Percentiles rank a stretch among this genome's conserved stretches.
These are phyloP conservation scores for Melospiza melodia DNA, from an alignment of 2,113 vertebrate species.

Conservation along the genomic window DNA sequence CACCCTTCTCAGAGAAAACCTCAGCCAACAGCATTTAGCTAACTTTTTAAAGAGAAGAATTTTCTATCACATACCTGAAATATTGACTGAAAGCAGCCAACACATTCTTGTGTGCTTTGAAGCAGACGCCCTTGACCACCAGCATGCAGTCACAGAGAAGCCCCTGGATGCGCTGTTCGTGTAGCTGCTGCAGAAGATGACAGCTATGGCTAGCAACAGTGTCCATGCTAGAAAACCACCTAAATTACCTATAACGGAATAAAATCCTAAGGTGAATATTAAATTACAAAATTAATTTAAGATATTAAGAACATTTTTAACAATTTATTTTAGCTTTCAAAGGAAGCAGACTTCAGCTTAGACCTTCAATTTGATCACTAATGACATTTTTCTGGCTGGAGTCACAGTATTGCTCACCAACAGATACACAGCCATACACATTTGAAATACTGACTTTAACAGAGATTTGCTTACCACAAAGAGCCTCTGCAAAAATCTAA, in stretches of 20 bases:
- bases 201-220: slow-evolving; percentile 89
- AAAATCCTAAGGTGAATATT: not conserved
- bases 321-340: not conserved
- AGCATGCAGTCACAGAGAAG: slow-evolving; percentile 97
- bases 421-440: not conserved
- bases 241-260: slow-evolving; percentile 40
- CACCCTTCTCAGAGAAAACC: not conserved
- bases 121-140: slow-evolving; percentile 95
- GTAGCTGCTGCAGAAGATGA: slow-evolving; percentile 96
- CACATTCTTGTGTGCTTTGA: slow-evolving; percentile 98
- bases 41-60: not conserved
- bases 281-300: not conserved
- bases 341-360: not conserved
- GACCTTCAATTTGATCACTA: not conserved
- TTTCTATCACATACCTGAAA: slow-evolving; percentile 83
- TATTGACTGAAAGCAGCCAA: slow-evolving; percentile 96
- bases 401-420: not conserved
- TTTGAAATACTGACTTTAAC: not conserved
- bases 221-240: slow-evolving; percentile 82
- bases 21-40: not conserved
- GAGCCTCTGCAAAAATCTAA: not conserved
- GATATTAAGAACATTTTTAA: not conserved
- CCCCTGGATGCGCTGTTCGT: slow-evolving; percentile 96
- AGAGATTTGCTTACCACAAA: not conserved
- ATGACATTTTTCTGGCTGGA: not conserved